phyloP scores from a whole-genome alignment of 2,797 vertebrate genomes.

The Cottoperca gobio region DNA sequence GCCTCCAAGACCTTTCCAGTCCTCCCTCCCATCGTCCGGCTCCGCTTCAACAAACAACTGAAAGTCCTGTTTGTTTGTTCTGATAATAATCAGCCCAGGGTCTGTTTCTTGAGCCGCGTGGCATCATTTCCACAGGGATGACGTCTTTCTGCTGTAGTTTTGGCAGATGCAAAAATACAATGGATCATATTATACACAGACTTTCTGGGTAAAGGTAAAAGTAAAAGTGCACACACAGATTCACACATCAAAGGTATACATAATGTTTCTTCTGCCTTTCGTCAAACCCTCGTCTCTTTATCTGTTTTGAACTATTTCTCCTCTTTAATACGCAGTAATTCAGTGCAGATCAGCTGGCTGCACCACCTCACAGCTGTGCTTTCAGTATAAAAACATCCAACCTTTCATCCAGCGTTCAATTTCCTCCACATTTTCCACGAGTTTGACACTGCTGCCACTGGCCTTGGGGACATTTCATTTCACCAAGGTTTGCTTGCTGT shows the following conservation, averaged over 20 bases:
- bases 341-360: constrained; percentile 48
- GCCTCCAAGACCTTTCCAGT: constrained; percentile 33
- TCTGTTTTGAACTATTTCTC: background rate
- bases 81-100: constrained; percentile 70
- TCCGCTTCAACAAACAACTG: constrained; percentile 64
- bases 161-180: constrained; percentile 23
- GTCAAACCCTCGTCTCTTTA: constrained; percentile 3
- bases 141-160: constrained; percentile 32
- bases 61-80: constrained; percentile 77
- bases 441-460: constrained; percentile 22
- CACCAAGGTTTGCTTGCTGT: constrained; percentile 26
- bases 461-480: constrained; percentile 46
- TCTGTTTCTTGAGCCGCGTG: constrained; percentile 58
- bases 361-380: constrained; percentile 35
- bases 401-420: constrained; percentile 50
- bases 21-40: constrained; percentile 27
- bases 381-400: constrained; percentile 26
- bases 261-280: no score
- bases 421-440: constrained; percentile 45
- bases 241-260: constrained; percentile 20
- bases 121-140: constrained; percentile 39
- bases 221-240: background rate
- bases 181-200: constrained; percentile 14
- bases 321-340: constrained; percentile 30
- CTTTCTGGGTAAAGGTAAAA: background rate